Evolutionary conservation across 1,140 invertebrate species (phyloP).

Genomic region (Berghia stephanieae): DNA sequence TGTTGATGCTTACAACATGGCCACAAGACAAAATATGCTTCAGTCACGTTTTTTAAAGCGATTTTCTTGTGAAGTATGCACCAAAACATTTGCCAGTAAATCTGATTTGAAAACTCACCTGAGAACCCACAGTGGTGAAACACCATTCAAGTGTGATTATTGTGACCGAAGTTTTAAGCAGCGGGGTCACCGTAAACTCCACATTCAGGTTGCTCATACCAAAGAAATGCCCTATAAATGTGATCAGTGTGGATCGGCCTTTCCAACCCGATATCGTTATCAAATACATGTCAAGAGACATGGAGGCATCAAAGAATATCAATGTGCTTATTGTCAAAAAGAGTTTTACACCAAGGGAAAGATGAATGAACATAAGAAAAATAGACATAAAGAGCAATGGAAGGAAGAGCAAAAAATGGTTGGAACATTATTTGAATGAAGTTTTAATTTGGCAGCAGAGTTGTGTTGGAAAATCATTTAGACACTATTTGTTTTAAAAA

Average conservation of each 20-base stretch:
- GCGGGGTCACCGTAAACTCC: conserved; percentile 39
- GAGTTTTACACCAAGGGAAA: conserved; percentile 37
- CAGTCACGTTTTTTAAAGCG: conserved; percentile 31
- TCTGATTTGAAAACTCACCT: conserved; percentile 39
- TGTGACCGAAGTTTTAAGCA: conserved; percentile 40
- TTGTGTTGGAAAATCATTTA: too few relatives aligned
- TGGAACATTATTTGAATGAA: not conserved
- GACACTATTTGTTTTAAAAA: too few relatives aligned
- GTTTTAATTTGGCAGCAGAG: not conserved
- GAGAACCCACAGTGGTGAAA: conserved; percentile 40
- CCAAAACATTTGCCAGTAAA: conserved; percentile 36
- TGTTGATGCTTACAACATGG: conserved; percentile 33
- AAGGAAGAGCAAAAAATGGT: conserved; percentile 6
- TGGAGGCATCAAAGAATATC: conserved; percentile 31
- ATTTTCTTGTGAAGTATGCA: conserved; percentile 35
- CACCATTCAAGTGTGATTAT: conserved; percentile 40
- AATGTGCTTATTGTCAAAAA: conserved; percentile 34
- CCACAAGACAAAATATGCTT: conserved; percentile 26
- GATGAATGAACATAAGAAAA: conserved; percentile 37
- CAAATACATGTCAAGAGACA: conserved; percentile 37
- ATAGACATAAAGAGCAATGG: conserved; percentile 29
- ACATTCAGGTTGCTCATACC: conserved; percentile 39
- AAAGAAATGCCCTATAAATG: conserved; percentile 39
- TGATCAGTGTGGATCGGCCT: conserved; percentile 30
- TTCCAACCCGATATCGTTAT: conserved; percentile 38